Conservation (phyloP, 2,113 vertebrate species). For the Nothoprocta pentlandii region DNA sequence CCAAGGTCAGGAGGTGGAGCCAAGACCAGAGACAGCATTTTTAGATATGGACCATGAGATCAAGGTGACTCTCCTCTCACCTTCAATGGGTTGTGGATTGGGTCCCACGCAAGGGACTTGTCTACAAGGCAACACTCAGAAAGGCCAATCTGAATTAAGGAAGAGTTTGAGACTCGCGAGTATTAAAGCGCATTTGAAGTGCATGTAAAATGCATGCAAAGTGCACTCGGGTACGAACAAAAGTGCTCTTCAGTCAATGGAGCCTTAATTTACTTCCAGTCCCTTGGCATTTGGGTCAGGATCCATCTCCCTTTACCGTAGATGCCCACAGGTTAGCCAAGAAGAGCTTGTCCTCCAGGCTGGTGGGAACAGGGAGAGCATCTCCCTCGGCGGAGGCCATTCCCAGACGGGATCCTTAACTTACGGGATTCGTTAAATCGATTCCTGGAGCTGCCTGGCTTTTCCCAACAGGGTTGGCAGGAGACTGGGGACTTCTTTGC, state of each 20-base stretch:
- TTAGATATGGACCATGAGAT: fast-evolving
- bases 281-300: not conserved
- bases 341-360: not conserved
- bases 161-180: not conserved
- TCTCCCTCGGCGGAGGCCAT: not conserved
- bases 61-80: not conserved
- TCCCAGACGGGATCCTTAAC: fast-evolving
- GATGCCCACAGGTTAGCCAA: not conserved
- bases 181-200: not conserved
- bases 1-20: not conserved
- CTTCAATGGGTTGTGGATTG: fast-evolving
- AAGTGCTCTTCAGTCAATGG: not conserved
- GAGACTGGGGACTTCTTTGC: fast-evolving
- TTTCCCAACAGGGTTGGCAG: not conserved
- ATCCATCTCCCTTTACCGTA: slow-evolving; percentile 11
- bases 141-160: not conserved
- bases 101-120: fast-evolving
- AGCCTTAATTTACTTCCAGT: slow-evolving; percentile 8
- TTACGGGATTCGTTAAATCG: not conserved
- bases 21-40: fast-evolving
- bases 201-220: slow-evolving; percentile 6
- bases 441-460: not conserved
- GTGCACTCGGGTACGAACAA: not conserved
- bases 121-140: not conserved
- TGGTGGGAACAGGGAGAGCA: not conserved